These are phyloP conservation scores for Didymodactylos carnosus DNA, from an alignment of 2,888 invertebrate species.

Conservation along the genomic window DNA sequence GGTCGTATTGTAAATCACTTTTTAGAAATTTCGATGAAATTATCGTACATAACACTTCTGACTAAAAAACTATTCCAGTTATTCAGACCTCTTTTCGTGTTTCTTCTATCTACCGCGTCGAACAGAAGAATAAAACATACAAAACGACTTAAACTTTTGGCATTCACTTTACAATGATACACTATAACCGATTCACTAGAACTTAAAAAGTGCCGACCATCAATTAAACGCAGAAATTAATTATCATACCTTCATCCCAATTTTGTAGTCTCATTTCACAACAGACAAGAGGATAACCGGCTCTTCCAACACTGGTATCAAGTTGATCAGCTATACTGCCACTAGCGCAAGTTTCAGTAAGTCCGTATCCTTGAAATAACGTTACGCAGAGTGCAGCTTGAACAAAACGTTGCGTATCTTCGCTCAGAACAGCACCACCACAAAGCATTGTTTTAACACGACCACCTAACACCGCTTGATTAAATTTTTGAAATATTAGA, in stretches of 20 bases:
- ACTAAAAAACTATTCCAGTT: no score
- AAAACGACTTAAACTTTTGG: no score
- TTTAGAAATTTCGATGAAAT: no score
- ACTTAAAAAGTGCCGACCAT: no score
- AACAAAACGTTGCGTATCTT: slow-evolving; percentile 82
- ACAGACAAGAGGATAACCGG: slow-evolving; percentile 65
- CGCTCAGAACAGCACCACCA: slow-evolving; percentile 83
- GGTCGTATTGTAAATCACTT: no score
- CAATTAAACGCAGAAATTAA: no score
- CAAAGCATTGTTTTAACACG: slow-evolving; percentile 63
- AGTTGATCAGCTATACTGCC: slow-evolving; percentile 38
- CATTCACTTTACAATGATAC: no score
- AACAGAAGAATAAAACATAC: no score
- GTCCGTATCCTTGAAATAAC: slow-evolving; percentile 78
- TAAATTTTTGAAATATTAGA: slow-evolving; percentile 21
- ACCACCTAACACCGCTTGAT: slow-evolving; percentile 50
- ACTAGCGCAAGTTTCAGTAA: slow-evolving; percentile 86
- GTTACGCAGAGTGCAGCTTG: slow-evolving; percentile 71
- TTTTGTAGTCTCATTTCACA: slow-evolving; percentile 64
- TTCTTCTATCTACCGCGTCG: no score
- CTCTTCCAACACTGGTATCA: slow-evolving; percentile 44
- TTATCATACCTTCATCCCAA: slow-evolving; percentile 82
- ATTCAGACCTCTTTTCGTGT: no score
- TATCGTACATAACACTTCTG: no score
- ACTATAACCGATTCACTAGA: no score